A percentile compares a stretch with the other conserved stretches of the same genome.
Evolutionary conservation across 2,113 vertebrate species (phyloP).

Genomic region (Platanista minor): DNA sequence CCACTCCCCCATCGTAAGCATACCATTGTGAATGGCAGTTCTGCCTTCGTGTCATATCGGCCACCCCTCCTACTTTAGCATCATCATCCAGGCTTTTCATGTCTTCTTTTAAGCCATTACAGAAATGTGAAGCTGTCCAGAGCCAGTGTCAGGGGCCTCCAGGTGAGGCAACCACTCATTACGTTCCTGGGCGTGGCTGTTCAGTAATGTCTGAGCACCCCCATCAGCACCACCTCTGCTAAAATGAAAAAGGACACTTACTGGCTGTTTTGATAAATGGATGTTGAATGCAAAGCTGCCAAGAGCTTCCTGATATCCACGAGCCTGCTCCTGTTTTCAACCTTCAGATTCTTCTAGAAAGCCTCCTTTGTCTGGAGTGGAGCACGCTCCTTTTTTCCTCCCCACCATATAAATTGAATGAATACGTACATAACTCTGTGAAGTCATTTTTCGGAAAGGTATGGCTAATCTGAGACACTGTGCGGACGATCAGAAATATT

Average conservation of each 20-base stretch:
- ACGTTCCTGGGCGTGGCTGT: fast-evolving
- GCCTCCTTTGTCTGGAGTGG: background rate
- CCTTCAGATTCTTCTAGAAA: background rate
- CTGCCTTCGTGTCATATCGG: background rate
- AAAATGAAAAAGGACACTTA: background rate
- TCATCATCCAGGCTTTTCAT: background rate
- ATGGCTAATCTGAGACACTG: background rate
- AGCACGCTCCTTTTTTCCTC: background rate
- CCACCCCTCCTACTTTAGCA: background rate
- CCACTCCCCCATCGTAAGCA: background rate
- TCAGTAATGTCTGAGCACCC: background rate
- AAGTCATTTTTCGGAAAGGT: background rate
- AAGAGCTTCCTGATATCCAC: background rate
- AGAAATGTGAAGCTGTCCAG: background rate
- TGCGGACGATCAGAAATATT: background rate
- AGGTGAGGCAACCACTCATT: fast-evolving
- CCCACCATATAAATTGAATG: background rate
- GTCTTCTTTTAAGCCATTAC: background rate
- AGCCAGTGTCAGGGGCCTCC: background rate
- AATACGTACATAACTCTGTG: background rate
- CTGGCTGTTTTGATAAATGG: background rate
- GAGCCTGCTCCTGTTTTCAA: background rate
- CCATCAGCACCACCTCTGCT: background rate
- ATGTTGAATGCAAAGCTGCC: background rate
- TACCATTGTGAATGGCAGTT: background rate